Base-by-base conservation (phyloP, 1,140 invertebrate genomes). In the Muscidifurax raptorellus region DNA sequence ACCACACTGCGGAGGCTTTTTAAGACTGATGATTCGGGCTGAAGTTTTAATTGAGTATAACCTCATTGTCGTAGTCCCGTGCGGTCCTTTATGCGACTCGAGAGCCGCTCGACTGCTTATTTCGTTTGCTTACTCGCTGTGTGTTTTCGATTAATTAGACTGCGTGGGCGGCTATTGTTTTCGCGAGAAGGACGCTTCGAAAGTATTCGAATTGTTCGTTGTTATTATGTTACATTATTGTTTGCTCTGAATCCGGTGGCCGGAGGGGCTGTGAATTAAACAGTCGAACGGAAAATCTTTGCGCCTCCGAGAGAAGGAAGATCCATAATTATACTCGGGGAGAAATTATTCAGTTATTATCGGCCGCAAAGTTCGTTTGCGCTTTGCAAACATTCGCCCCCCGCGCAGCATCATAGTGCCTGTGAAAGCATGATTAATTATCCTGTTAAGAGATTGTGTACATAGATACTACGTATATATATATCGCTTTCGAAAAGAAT, bases 41-140 rank as follows among this genome's bases (percentile, higher is more conserved):
- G 10, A 80, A 80, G 32, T 80, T 80, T 80, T 69, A 80, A 80
- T 80, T 36, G 64, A 80, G 52, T 80, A 30, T 59, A 59, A 22
- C 6, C 52, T n/a, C 52, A n/a, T 59, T 59, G 52, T 59, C 52
- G 52, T 18, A 59, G 52, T 18, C 52, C 22, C 52, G n/a, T n/a
- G n/a, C n/a, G 52, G 52, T 59, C 52, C 52, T 59, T 59, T 59
- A 59, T 59, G 22, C 52, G 22, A n/a, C 52, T 59, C 22, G n/a
- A n/a, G n/a, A n/a, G n/a, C n/a, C n/a, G n/a, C n/a, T n/a, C n/a
- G n/a, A n/a, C n/a, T 59, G 52, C n/a, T 59, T 59, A 59, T 59
- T 59, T 59, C 13, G 18, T 59, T 59, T 59, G 52, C 52, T 5
- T 59, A 18, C 18, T 18, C 47, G 47, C 47, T 5, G 47, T 52